Base-by-base conservation (phyloP, 2,113 vertebrate genomes). In the Pachypanchax playfairii region DNA sequence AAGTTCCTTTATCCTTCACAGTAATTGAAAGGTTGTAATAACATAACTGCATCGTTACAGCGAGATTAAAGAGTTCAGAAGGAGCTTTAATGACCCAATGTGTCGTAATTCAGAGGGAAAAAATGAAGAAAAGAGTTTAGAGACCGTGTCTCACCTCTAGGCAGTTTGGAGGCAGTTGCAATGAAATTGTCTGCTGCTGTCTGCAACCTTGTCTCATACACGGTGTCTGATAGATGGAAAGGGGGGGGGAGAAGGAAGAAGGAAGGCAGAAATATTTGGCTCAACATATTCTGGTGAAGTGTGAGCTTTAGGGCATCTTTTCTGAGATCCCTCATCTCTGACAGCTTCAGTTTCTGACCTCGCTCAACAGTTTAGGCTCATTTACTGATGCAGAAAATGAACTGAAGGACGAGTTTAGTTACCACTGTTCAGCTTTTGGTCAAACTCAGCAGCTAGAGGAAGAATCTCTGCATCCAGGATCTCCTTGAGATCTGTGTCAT, bases 161-260 rank as follows among this genome's bases (percentile, higher is more conserved):
- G 90, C 87, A 92, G 80, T 84, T 84, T 83, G 65, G 83, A 89
- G 70, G 90, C 91, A 70, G 71, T 79, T 54, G 69, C 75, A 25
- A 88, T 85, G 75, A 92, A 92, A 80, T 74, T 84, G 58, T 91
- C 81, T 83, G 88, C 85, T 24, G 86, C 89, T 56, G 54, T 77
- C 82, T 85, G 85, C 65, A 92, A 77, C 75, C 77, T 86, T 36
- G 43, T 24, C 63, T 90, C 79, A 59, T 90, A 90, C 31, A 85
- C 83, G 6, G 50, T 76, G 31, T 91, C 91, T 92, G 82, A 72
- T 42, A 35, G 74, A 82, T 65, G 70, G 65, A 65, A 18, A 54
- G 26, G 35, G 53, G 58, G 31, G 58, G 54, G 53, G 53, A 41
- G 62, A 59, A 60, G 47, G 50, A 52, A 70, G 71, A 63, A 57